phyloP scores from a whole-genome alignment of 2,113 vertebrate genomes.

The Lasiurus borealis region DNA sequence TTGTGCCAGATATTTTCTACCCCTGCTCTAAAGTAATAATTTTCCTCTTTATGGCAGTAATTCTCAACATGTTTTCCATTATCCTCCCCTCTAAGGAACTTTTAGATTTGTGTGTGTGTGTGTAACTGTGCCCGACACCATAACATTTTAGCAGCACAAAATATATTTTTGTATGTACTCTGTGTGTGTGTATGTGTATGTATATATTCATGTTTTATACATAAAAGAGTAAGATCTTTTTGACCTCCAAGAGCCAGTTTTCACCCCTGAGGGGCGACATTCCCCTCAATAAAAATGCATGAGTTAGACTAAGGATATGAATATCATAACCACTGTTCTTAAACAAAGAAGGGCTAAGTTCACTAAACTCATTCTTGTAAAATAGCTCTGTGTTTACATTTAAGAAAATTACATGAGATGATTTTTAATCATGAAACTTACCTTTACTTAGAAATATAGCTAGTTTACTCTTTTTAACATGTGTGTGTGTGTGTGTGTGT shows the following conservation, averaged over 20 bases:
- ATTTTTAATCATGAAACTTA: background rate
- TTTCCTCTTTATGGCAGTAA: background rate
- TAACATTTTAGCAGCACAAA: background rate
- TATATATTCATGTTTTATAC: background rate
- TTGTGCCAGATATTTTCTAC: too few species aligned
- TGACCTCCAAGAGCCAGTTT: background rate
- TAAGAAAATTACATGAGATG: constrained; percentile 17
- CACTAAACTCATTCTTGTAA: constrained; percentile 18
- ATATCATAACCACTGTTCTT: background rate
- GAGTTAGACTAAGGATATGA: background rate
- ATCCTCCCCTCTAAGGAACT: background rate
- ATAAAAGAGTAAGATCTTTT: constrained; percentile 8
- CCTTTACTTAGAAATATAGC: background rate
- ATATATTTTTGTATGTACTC: background rate
- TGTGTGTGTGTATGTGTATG: background rate
- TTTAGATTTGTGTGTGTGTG: background rate
- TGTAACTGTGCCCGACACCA: background rate
- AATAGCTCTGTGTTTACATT: background rate
- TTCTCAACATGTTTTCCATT: constrained; percentile 23
- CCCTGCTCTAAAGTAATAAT: background rate
- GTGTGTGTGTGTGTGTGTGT: too few species aligned
- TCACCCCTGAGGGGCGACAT: background rate
- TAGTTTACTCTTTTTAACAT: background rate
- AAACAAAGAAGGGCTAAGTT: background rate
- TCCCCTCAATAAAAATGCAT: background rate